Base-by-base conservation (phyloP, 2,888 invertebrate species). In the Fragum sueziense region DNA sequence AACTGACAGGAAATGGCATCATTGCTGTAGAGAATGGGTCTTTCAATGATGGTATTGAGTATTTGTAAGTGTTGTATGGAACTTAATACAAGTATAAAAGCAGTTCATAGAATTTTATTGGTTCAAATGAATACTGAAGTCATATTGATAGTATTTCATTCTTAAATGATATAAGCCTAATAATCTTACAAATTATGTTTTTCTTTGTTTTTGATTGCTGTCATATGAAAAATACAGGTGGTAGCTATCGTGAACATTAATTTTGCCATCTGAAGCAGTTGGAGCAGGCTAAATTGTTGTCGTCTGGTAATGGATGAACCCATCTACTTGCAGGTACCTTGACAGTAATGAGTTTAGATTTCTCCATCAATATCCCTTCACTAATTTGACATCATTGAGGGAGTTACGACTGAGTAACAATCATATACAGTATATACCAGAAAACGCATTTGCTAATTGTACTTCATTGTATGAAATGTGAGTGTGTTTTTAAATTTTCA, bases 331-430 rank as follows among this genome's bases (percentile, higher is more conserved):
- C 81, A 87, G 87, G 41, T 54, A 78, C 25, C 74, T 90, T n/a
- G 69, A 76, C 37, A 71, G 61, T 67, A 90, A 90, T 70, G 80
- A 86, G 57, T 89, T 88, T 62, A 80, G 88, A 9, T 90, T 90
- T 72, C 80, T 84, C 3, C 88, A 90, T 68, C 59, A 86, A 54
- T 79, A 88, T 59, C 89, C 88, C 1, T 90, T 90, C 76, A 61
- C 79, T 31, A 88, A 88, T 69, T 76, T 90, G 69, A 62, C 74
- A 0, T 83, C 81, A 37, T 70, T 90, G 69, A n/a, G n/a, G 3
- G 52, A 67, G 7, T 79, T 90, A 0, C 22, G 74, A 31, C 83
- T 90, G 52, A 72, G 74, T 14, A 75, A 72, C 74, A 90, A 90
- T 75, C 59, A 83, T 17, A 90, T 90, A 41, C 74, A 82, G 29